Conservation (phyloP, 2,888 invertebrate species). For the Dynastes grantii region DNA sequence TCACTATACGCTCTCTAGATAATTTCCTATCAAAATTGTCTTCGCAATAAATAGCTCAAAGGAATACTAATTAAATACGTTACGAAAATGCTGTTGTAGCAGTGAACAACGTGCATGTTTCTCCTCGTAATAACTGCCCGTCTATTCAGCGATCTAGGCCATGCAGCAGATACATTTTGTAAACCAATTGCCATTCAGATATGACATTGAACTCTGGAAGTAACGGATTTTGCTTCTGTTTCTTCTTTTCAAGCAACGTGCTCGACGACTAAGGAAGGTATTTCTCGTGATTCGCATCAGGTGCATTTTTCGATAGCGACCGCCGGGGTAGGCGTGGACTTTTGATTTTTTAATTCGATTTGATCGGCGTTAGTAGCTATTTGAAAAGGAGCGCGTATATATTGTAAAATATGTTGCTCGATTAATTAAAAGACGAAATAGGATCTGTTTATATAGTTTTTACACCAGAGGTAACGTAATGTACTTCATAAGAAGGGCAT, state of each 20-base stretch:
- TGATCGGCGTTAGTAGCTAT: not conserved
- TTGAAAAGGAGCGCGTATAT: not conserved
- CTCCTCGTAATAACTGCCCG: conserved; percentile 27
- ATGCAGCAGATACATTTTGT: conserved; percentile 43
- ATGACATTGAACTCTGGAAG: conserved; percentile 49
- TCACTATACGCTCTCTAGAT: not conserved
- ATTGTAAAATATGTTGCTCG: not conserved
- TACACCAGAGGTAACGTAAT: too few relatives aligned
- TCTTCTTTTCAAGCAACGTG: conserved; percentile 30
- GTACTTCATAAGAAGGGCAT: too few relatives aligned
- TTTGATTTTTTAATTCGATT: conserved; percentile 24
- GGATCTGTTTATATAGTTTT: too few relatives aligned
- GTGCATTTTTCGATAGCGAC: conserved; percentile 30
- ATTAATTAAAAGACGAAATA: too few relatives aligned
- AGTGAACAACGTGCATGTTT: conserved; percentile 13
- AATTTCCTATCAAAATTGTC: conserved; percentile 10
- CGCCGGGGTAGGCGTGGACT: conserved; percentile 29
- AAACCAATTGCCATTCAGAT: conserved; percentile 50
- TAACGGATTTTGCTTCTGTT: conserved; percentile 46
- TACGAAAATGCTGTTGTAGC: conserved; percentile 10
- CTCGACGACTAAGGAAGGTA: conserved; percentile 26
- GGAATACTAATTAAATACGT: conserved; percentile 6
- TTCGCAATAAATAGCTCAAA: not conserved
- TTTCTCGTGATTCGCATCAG: conserved; percentile 30
- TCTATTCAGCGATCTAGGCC: conserved; percentile 45